Evolutionary conservation across 2,888 invertebrate species (phyloP), one percentile per base, ranked within the genome.

Genomic region (Pasiphila rectangulata): DNA sequence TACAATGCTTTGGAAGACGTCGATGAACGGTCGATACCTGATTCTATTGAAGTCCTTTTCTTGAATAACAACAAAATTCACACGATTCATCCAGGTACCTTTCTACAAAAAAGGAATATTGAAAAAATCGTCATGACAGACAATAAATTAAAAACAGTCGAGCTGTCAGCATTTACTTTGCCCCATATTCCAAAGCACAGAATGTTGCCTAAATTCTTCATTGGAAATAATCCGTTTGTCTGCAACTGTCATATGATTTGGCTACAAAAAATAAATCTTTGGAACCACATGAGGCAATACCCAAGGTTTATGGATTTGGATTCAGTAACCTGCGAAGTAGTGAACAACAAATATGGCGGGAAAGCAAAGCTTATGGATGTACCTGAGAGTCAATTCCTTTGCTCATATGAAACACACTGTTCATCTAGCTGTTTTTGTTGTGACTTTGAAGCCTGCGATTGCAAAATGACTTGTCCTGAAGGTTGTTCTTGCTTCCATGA

Each of bases 191-290:
- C 91, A 19, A 91, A 91, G 66, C 91, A 92, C 64, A 91, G 87
- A 75, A 91, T 92, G 66, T 79, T 94, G 67, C 94, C 95, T 32
- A 92, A 93, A 74, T 94, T 96, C 79, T 94, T 93, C 72, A 92
- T 96, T 66, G 94, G 93, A 36, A 92, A 92, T 66, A 96, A 96
- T 90, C 96, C 96, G 38, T 93, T 96, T 77, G 90, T 93, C 57
- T 96, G 96, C 80, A 94, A 95, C 82, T 96, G 96, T 85, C 93
- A 93, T 53, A 94, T 95, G 94, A 95, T 95, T 79, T 96, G 95
- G 95, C 76, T 96, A 55, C 92, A 94, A 66, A 90, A 93, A 65
- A 93, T 95, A 65, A 94, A 94, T 82, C 92, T 93, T 66, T 89
- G 94, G 80, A 92, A 93, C 63, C 92, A 92, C 61, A 90, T 92